These are phyloP conservation scores for Cercopithecus mona DNA, from an alignment of 2,113 vertebrate genomes.

Conservation along the genomic window DNA sequence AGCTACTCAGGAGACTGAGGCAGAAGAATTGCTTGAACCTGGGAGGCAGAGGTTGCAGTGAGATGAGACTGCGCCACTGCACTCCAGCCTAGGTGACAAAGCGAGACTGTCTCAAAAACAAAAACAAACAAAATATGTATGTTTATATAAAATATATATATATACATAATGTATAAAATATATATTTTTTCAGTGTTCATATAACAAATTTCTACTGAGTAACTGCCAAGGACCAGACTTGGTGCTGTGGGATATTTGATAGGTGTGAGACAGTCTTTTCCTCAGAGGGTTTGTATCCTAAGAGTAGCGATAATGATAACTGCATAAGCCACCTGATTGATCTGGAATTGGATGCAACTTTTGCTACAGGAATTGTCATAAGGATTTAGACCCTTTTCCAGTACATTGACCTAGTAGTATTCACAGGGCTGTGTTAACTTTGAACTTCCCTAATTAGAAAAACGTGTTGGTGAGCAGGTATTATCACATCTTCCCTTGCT, in stretches of 20 bases:
- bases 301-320: neutral
- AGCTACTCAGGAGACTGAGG: too few species aligned
- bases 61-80: too few species aligned
- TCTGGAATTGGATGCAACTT: neutral
- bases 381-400: neutral
- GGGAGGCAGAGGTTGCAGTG: too few species aligned
- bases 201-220: neutral
- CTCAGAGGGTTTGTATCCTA: neutral
- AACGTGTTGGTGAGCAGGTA: neutral
- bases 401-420: neutral
- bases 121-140: too few species aligned
- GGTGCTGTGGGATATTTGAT: neutral
- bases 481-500: slow-evolving; percentile 12
- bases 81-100: too few species aligned
- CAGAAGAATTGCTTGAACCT: too few species aligned
- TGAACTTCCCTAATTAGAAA: neutral
- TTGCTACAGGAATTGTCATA: neutral
- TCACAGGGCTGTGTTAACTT: neutral
- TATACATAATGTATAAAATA: too few species aligned
- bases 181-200: neutral
- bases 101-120: too few species aligned
- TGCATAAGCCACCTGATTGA: neutral
- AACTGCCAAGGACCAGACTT: neutral
- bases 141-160: too few species aligned
- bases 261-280: neutral